phyloP scores from a whole-genome alignment of 2,797 vertebrate species.

The Poeciliopsis presidionis region DNA sequence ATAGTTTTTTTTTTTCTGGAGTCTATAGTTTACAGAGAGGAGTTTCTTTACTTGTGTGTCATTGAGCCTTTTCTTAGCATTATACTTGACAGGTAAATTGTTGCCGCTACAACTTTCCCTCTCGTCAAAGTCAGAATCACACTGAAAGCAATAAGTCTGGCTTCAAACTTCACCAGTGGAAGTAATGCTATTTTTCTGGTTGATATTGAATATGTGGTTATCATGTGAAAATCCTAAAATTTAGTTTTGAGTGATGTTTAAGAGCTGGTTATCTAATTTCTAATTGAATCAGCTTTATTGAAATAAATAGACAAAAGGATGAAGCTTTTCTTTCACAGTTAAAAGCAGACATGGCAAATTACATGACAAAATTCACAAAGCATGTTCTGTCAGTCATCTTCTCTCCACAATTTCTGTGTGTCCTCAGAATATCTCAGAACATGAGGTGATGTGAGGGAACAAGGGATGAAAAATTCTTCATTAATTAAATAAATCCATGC shows the following conservation, averaged over 20 bases:
- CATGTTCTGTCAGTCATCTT: neutral
- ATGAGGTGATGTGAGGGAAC: neutral
- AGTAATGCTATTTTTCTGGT: conserved; percentile 11
- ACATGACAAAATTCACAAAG: conserved; percentile 3
- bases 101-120: neutral
- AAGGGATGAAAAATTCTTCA: neutral
- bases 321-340: conserved; percentile 8
- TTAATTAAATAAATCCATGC: neutral
- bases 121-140: conserved; percentile 11
- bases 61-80: conserved; percentile 13
- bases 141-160: conserved; percentile 4
- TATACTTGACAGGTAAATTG: conserved; percentile 28
- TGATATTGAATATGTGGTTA: neutral
- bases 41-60: conserved; percentile 9
- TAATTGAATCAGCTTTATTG: neutral
- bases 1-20: neutral
- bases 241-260: neutral
- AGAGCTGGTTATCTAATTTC: neutral
- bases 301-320: conserved; percentile 15
- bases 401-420: neutral
- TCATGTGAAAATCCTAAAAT: conserved; percentile 7
- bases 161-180: neutral
- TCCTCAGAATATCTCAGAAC: neutral
- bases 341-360: conserved; percentile 11
- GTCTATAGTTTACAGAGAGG: conserved; percentile 1